Evolutionary conservation across 92 coral and sea anemone species (phyloP), one percentile per base, ranked within the genome.

Genomic region (Palythoa grandiflora): DNA sequence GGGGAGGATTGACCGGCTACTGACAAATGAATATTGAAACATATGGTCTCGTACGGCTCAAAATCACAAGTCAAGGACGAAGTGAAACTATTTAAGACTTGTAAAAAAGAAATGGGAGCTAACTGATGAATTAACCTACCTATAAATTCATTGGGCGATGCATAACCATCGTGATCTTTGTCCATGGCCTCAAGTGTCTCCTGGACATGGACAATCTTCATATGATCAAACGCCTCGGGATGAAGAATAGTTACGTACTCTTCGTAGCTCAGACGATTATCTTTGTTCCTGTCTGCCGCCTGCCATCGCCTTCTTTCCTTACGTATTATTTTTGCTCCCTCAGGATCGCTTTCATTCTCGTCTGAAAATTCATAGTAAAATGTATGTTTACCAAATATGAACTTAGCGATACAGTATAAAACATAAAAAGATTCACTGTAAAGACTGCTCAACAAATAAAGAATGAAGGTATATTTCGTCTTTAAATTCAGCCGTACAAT

Each of bases 191-290:
- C 84, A 10, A 78, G 84, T 9, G 11, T 13, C 36, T 78, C 84
- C 17, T 78, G 84, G 9, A 28, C 71, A 15, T 54, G 70, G 5
- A 78, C 84, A 15, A 78, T 78, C 44, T 79, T 79, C 36, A 73
- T 79, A 11, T 79, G 84, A 6, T 61, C 84, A 38, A 61, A 79
- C 84, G 21, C 70, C 38, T 60, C 84, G 16, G 84, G 84, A 73
- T 79, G 84, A 2, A 79, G 71, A 11, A 79, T 38, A 17, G 73
- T 9, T 66, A 60, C 38, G 51, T 79, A 79, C 44, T 79, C 84
- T 9, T 79, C 84, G 19, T 15, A 79, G 36, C 37, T 39, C 36
- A 79, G 73, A 2, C 84, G 71, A 38, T 38, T 14, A 17, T 79
- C 84, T 37, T 79, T 79, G 37, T 79, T 47, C n/a, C 16, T 65